Base-by-base conservation (phyloP, 2,113 vertebrate species). In the Echinops telfairi region DNA sequence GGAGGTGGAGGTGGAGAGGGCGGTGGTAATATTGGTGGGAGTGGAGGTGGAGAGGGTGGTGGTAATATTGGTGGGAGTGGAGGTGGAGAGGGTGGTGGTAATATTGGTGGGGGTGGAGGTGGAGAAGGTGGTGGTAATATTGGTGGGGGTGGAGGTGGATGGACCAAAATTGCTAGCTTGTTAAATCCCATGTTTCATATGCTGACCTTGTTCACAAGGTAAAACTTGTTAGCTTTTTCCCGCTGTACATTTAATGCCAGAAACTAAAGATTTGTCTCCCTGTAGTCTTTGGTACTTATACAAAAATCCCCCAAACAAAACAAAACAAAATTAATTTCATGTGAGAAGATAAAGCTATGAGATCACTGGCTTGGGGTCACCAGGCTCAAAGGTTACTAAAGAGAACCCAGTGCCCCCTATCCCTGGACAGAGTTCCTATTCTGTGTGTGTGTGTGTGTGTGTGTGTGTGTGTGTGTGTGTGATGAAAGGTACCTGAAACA, bases 201-300 rank as follows among this genome's bases (percentile, higher is more conserved):
- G 76, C 14, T 95, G 17, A 31, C 53, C 47, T 53, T 90, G 85
- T 88, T 92, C n/a, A 68, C 62, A 88, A 82, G 40, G 14, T 60
- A 71, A 90, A 86, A 10, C 2, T 68, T 22, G 2, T 92, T 71
- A 29, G 79, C n/a, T 16, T 36, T 88, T 86, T 90, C 27, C 66
- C 76, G 73, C 16, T 53, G 47, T 53, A 95, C 78, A 82, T 83
- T 78, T 76, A 22, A 31, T 84, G n/a, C 70, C 16, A 95, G 47
- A 80, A 95, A 87, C n/a, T 91, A 75, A 94, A 96, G 6, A 92
- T 79, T 92, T 89, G 36, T 88, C 43, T 88, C 53, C 68, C 43
- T 81, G 17, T 68, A 62, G 5, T 89, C 23, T n/a, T n/a, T 78
- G 29, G 25, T 60, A 81, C 58, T 82, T 90, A 84, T 2, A 60